Percentiles rank a stretch among this genome's conserved stretches.
Evolutionary conservation across 2,797 vertebrate genomes (phyloP).

Genomic region (Melanotaenia nigrans): DNA sequence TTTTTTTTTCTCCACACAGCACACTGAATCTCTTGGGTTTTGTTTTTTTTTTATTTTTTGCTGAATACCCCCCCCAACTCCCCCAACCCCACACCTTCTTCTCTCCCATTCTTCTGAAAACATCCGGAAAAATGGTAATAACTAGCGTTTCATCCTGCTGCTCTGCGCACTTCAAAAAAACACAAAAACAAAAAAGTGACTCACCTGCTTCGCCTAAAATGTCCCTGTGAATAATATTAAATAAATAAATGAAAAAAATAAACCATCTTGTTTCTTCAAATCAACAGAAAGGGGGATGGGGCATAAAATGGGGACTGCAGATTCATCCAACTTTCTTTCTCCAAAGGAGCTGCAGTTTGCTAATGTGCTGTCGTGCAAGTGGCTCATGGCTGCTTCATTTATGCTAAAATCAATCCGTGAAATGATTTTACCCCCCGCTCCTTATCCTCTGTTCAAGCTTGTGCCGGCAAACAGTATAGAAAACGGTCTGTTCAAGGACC

Average conservation of each 20-base stretch:
- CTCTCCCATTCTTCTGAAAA: slow-evolving; percentile 57
- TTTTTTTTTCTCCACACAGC: slow-evolving; percentile 28
- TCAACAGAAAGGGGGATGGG: slow-evolving; percentile 8
- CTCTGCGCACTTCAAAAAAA: slow-evolving; percentile 37
- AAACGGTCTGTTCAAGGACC: slow-evolving; percentile 37
- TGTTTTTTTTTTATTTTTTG: slow-evolving; percentile 15
- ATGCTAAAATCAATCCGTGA: slow-evolving; percentile 33
- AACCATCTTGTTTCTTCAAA: slow-evolving; percentile 27
- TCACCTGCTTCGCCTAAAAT: slow-evolving; percentile 59
- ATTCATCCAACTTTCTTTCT: slow-evolving; percentile 31
- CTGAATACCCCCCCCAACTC: slow-evolving; percentile 15
- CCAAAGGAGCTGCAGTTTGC: slow-evolving; percentile 9
- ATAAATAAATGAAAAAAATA: slow-evolving; percentile 9
- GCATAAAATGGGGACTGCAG: neutral
- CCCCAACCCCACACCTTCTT: neutral
- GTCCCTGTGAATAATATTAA: slow-evolving; percentile 42
- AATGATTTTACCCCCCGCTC: slow-evolving; percentile 30
- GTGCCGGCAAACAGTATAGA: slow-evolving; percentile 49
- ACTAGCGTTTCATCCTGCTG: slow-evolving; percentile 62
- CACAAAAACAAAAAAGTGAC: slow-evolving; percentile 25
- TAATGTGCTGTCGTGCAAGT: slow-evolving; percentile 20
- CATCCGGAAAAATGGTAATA: slow-evolving; percentile 78
- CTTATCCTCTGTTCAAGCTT: slow-evolving; percentile 28
- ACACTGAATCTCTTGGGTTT: slow-evolving; percentile 49
- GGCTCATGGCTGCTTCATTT: slow-evolving; percentile 55